phyloP scores from a whole-genome alignment of 1,140 invertebrate genomes.

The Trachymyrmex cornetzi region DNA sequence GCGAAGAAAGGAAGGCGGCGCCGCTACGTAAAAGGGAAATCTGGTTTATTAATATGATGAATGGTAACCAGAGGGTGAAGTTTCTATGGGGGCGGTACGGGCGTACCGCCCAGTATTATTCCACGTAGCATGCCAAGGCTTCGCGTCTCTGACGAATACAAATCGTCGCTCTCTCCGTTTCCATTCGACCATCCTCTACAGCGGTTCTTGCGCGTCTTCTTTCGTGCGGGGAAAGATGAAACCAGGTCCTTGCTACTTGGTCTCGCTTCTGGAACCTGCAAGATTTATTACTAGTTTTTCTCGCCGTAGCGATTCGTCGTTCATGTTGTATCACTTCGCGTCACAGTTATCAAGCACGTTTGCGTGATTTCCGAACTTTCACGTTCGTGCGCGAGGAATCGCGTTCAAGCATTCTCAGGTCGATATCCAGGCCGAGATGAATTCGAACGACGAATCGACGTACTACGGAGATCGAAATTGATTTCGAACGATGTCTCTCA shows the following conservation, averaged over 20 bases:
- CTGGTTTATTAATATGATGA: slow-evolving; percentile 78
- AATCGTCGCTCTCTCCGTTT: slow-evolving; percentile 71
- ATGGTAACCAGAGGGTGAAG: slow-evolving; percentile 73
- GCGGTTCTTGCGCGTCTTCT: slow-evolving; percentile 63
- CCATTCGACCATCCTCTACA: slow-evolving; percentile 39
- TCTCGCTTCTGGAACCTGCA: slow-evolving; percentile 46
- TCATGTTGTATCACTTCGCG: slow-evolving; percentile 37
- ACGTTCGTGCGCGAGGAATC: not conserved
- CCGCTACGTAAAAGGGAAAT: slow-evolving; percentile 57
- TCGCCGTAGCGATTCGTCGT: slow-evolving; percentile 23
- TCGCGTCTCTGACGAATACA: slow-evolving; percentile 77
- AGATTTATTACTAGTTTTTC: slow-evolving; percentile 75
- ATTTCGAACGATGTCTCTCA: slow-evolving; percentile 10
- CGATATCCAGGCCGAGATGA: not conserved
- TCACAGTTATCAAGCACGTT: slow-evolving; percentile 41
- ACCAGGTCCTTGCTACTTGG: slow-evolving; percentile 63
- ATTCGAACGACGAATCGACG: slow-evolving; percentile 9
- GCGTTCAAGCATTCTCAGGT: not conserved
- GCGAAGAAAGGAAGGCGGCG: slow-evolving; percentile 10
- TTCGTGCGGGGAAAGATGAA: slow-evolving; percentile 68
- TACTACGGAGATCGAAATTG: not conserved
- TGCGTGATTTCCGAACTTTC: slow-evolving; percentile 42
- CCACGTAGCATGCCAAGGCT: slow-evolving; percentile 38
- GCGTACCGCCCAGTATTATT: slow-evolving; percentile 59
- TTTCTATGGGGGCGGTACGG: slow-evolving; percentile 46